A percentile compares a stretch with the other conserved stretches of the same genome.
Conservation (phyloP, 2,113 vertebrate genomes). For the Lepus timidus region DNA sequence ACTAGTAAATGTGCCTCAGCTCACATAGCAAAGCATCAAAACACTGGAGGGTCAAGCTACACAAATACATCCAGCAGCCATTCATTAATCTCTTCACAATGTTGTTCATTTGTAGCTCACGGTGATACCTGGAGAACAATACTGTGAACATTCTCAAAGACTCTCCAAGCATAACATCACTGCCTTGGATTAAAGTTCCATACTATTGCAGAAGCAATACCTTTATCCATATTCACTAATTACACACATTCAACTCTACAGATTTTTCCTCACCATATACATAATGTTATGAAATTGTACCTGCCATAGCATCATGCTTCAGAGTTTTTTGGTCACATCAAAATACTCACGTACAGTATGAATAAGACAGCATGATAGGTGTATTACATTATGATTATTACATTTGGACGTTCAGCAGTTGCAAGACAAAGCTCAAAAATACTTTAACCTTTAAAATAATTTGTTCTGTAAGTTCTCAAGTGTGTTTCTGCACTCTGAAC, state of each 20-base stretch:
- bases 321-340: background rate
- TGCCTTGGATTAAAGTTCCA: background rate
- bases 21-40: background rate
- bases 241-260: background rate
- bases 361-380: background rate
- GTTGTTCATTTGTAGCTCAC: background rate
- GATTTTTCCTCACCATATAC: slow-evolving; percentile 38
- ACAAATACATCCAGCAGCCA: background rate
- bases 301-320: background rate
- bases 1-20: background rate
- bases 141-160: background rate
- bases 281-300: background rate
- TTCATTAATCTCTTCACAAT: background rate
- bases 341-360: background rate
- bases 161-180: background rate
- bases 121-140: background rate
- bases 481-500: background rate
- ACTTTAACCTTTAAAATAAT: slow-evolving; percentile 5
- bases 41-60: background rate
- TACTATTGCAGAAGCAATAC: background rate
- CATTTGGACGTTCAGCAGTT: background rate
- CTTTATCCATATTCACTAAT: background rate
- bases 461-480: background rate
- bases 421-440: background rate
- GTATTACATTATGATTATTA: background rate